These are phyloP conservation scores for Gopherus flavomarginatus DNA, from an alignment of 2,113 vertebrate genomes.

Conservation along the genomic window DNA sequence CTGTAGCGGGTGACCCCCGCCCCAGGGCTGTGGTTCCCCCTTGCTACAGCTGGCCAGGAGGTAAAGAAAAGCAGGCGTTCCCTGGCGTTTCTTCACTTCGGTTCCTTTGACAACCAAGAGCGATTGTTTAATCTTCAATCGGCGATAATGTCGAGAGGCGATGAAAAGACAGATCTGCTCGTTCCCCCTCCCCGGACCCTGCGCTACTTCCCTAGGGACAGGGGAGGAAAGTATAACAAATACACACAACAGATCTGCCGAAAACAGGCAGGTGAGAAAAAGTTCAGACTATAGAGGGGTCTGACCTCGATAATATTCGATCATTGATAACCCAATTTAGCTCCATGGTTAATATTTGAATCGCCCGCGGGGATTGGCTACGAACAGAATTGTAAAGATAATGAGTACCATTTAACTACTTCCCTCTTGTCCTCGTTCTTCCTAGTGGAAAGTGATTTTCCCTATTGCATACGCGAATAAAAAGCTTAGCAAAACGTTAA, in stretches of 20 bases:
- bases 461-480: not conserved
- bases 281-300: not conserved
- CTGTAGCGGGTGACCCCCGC: fast-evolving
- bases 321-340: not conserved
- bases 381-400: slow-evolving; percentile 10
- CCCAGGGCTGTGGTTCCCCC: not conserved
- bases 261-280: not conserved
- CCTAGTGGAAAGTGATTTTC: not conserved
- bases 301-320: not conserved
- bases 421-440: not conserved
- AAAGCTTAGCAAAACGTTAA: not conserved
- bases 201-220: not conserved
- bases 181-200: not conserved
- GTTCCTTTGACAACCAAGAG: not conserved
- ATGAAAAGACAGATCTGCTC: not conserved
- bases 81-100: not conserved
- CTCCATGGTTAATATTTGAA: slow-evolving; percentile 16
- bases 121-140: not conserved
- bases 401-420: not conserved
- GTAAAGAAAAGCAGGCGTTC: not conserved
- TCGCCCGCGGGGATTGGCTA: not conserved
- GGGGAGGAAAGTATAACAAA: not conserved
- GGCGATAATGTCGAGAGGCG: not conserved
- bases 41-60: not conserved
- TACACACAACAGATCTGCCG: not conserved